phyloP scores from a whole-genome alignment of 2,113 vertebrate genomes.

The Atractosteus spatula region DNA sequence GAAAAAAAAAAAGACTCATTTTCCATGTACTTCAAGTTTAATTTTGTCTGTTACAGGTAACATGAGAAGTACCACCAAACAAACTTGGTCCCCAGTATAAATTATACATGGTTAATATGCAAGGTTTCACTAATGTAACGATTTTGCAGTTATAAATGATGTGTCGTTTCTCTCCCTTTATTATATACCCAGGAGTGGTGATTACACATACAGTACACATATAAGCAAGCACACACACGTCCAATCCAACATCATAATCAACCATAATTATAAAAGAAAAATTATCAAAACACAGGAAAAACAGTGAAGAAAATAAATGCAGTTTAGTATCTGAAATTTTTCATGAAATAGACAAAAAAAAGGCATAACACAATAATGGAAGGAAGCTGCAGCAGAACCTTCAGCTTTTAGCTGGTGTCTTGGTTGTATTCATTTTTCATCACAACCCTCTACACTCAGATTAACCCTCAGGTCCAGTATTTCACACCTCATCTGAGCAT shows the following conservation, averaged over 20 bases:
- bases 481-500: too few species aligned
- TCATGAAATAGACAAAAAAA: slow-evolving; percentile 32
- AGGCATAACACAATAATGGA: slow-evolving; percentile 31
- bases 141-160: slow-evolving; percentile 5
- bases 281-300: slow-evolving; percentile 30
- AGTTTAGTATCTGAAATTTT: slow-evolving; percentile 14
- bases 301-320: neutral
- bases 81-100: slow-evolving; percentile 34
- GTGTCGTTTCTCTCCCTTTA: slow-evolving; percentile 23
- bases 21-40: too few species aligned
- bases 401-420: slow-evolving; percentile 45
- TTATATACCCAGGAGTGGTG: slow-evolving; percentile 41
- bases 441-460: too few species aligned
- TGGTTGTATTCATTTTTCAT: neutral
- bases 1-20: too few species aligned
- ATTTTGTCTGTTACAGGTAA: too few species aligned
- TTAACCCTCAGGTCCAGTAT: too few species aligned
- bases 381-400: slow-evolving; percentile 30
- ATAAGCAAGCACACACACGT: slow-evolving; percentile 38
- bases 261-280: slow-evolving; percentile 22
- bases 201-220: slow-evolving; percentile 32
- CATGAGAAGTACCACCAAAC: slow-evolving; percentile 14
- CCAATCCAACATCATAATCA: slow-evolving; percentile 32
- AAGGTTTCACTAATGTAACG: slow-evolving; percentile 26
- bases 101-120: slow-evolving; percentile 16